These are phyloP conservation scores for Mechanitis messenoides DNA, from an alignment of 2,888 invertebrate genomes.

Conservation along the genomic window DNA sequence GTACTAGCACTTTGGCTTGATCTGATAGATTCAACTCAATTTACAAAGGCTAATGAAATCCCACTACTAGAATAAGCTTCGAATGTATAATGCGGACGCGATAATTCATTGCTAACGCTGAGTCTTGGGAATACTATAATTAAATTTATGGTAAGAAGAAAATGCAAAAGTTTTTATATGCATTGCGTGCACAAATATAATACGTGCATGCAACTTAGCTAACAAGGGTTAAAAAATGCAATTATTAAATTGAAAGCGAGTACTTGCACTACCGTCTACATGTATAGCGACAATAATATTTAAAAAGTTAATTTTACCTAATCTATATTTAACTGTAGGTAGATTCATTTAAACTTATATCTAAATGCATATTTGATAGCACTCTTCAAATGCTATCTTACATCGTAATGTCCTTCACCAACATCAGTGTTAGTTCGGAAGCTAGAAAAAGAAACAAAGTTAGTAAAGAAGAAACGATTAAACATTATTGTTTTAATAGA, in stretches of 20 bases:
- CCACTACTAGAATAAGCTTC: slow-evolving; percentile 29
- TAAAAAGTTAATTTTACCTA: slow-evolving; percentile 49
- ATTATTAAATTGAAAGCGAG: background rate
- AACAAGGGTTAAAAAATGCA: background rate
- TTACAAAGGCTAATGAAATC: slow-evolving; percentile 35
- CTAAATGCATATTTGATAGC: slow-evolving; percentile 33
- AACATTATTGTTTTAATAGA: slow-evolving; percentile 7
- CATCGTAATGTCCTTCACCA: slow-evolving; percentile 63
- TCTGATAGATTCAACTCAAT: slow-evolving; percentile 37
- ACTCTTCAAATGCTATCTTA: slow-evolving; percentile 70
- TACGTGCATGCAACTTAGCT: background rate
- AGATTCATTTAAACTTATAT: slow-evolving; percentile 38
- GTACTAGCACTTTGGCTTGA: slow-evolving; percentile 35
- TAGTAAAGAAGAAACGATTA: slow-evolving; percentile 25
- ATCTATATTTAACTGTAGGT: slow-evolving; percentile 45
- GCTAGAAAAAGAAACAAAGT: slow-evolving; percentile 59
- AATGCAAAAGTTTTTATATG: background rate
- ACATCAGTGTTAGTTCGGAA: slow-evolving; percentile 67
- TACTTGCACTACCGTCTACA: too few species aligned
- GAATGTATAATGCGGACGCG: slow-evolving; percentile 25
- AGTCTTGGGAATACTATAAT: background rate
- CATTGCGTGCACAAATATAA: background rate
- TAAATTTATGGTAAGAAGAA: background rate
- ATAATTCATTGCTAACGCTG: slow-evolving; percentile 6
- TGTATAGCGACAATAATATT: background rate